phyloP scores from a whole-genome alignment of 2,113 vertebrate genomes.

The Tychaedon coryphoeus region DNA sequence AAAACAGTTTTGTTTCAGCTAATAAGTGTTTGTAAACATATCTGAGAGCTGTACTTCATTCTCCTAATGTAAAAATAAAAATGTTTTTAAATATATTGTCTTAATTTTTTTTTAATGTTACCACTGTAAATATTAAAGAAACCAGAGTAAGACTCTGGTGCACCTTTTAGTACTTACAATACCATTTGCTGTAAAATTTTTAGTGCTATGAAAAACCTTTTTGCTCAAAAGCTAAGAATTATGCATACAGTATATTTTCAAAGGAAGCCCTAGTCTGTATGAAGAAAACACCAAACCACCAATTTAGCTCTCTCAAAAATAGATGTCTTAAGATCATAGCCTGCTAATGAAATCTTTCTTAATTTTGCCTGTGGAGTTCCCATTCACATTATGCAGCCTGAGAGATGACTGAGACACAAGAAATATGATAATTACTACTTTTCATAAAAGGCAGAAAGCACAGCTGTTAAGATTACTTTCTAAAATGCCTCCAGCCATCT shows the following conservation, averaged over 20 bases:
- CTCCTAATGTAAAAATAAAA: not conserved
- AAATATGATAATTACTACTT: slow-evolving; percentile 13
- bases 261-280: not conserved
- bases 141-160: not conserved
- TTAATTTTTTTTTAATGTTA: not conserved
- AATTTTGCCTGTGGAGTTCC: not conserved
- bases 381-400: not conserved
- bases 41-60: not conserved
- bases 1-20: not conserved
- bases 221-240: not conserved
- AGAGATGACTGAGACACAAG: not conserved
- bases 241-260: not conserved
- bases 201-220: not conserved
- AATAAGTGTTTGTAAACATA: not conserved
- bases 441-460: slow-evolving; percentile 6
- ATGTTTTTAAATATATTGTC: not conserved
- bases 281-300: not conserved
- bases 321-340: not conserved
- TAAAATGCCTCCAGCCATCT: slow-evolving; percentile 3
- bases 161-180: not conserved
- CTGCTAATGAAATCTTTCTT: not conserved
- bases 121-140: not conserved
- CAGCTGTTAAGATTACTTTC: not conserved
- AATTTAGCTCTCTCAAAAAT: not conserved
- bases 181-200: not conserved